Evolutionary conservation across 2,888 invertebrate species (phyloP).

Genomic region (Calameuta filiformis): DNA sequence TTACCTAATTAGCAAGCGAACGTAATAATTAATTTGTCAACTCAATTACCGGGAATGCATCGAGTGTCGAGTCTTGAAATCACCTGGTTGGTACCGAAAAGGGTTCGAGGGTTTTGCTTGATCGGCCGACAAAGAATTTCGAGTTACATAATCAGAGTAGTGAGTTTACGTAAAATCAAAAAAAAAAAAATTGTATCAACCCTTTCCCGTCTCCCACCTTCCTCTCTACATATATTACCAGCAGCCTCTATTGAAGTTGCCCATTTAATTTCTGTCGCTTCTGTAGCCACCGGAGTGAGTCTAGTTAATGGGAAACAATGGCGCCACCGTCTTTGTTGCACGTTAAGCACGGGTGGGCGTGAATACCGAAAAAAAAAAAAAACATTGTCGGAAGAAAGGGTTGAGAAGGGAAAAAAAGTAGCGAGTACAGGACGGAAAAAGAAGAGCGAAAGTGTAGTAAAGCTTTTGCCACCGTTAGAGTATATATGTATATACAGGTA

Average conservation of each 20-base stretch:
- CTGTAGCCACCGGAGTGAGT: neutral
- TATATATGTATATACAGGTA: neutral
- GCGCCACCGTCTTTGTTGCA: neutral
- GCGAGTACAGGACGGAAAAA: neutral
- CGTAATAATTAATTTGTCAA: slow-evolving; percentile 41
- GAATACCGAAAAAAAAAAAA: neutral
- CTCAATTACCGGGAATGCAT: slow-evolving; percentile 25
- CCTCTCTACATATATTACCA: neutral
- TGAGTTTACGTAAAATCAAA: neutral
- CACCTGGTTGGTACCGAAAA: neutral
- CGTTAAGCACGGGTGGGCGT: neutral
- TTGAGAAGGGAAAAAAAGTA: neutral
- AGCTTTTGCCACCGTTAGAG: neutral
- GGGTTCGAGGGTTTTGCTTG: neutral
- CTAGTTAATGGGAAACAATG: neutral
- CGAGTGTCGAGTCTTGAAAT: slow-evolving; percentile 8
- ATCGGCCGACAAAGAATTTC: neutral
- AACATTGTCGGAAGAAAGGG: neutral
- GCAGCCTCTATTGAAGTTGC: neutral
- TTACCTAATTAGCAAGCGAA: slow-evolving; percentile 41
- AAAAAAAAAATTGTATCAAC: neutral
- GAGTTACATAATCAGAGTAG: neutral
- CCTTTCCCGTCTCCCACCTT: neutral
- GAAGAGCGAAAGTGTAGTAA: neutral
- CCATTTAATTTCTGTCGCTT: neutral